Base-by-base conservation (phyloP, 2,113 vertebrate genomes). In the Ammospiza caudacuta region DNA sequence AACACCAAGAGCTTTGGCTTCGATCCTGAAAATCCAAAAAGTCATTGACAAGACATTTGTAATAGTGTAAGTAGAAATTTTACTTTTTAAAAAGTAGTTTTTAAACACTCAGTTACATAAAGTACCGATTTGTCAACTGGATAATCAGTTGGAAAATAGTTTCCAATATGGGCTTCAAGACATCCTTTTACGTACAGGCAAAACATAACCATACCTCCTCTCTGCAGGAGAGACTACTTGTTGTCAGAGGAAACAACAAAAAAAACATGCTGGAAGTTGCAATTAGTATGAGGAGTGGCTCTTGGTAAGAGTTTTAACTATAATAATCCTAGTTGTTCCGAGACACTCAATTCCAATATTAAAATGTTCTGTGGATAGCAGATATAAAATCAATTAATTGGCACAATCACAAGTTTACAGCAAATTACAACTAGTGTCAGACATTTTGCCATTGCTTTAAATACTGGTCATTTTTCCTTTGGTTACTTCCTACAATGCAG, bases 161-260 rank as follows among this genome's bases (percentile, higher is more conserved):
- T 95, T 97, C 95, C 96, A 97, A 96, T 97, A 97, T 97, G 95
- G 97, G 91, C 93, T 96, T 96, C 96, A 94, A 95, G 94, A 97
- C 87, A 94, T 96, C 89, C 75, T 92, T 96, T 96, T 84, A 91
- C 7, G 75, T 97, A 97, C 95, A 95, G 89, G 89, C 90, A 96
- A 90, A 97, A 95, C 75, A 94, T 88, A 93, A 92, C 72, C 94
- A 93, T 74, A 87, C 72, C 86, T 89, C 87, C 90, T 94, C 94
- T 92, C 94, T 96, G 68, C 83, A 93, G 91, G 63, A 94, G 89
- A 86, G 46, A 93, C 47, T 66, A 20, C 82, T 89, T 88, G 68
- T 91, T 84, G 52, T 91, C 89, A 91, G 75, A 95, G 74, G 68
- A 68, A 87, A 83, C 83, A 84, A 89, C 75, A 81, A 70, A 75